Conservation (phyloP, 35 echinoderm and acorn worm species). For the Strongylocentrotus purpuratus region DNA sequence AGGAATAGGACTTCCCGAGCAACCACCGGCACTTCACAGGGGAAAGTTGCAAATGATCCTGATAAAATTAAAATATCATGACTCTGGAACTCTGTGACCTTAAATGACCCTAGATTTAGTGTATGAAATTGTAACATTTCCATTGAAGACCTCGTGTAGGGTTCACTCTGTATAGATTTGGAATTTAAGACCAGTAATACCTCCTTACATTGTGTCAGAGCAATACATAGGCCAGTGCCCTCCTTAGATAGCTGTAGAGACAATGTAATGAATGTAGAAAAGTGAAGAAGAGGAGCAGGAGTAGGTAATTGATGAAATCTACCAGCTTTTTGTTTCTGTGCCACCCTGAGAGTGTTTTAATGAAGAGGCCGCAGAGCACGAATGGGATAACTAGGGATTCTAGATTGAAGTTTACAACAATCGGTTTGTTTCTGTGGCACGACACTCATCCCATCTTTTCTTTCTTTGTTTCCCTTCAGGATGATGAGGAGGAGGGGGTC, state of each 20-base stretch:
- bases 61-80: background rate
- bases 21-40: background rate
- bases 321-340: too few relatives aligned
- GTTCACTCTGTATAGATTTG: too few relatives aligned
- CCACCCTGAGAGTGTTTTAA: background rate
- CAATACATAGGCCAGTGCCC: too few relatives aligned
- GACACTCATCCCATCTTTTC: background rate
- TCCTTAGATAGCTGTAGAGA: too few relatives aligned
- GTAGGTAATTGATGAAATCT: background rate
- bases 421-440: background rate
- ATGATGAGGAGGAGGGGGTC: background rate
- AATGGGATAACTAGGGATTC: background rate
- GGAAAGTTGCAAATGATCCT: background rate
- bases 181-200: too few relatives aligned
- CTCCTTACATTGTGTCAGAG: too few relatives aligned
- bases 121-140: too few relatives aligned
- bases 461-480: constrained; percentile 14
- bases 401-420: background rate
- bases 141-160: too few relatives aligned
- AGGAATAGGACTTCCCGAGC: background rate
- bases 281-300: background rate
- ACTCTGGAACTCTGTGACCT: background rate
- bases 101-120: background rate
- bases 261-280: background rate
- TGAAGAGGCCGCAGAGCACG: background rate